Evolutionary conservation across 2,113 vertebrate genomes (phyloP), one percentile per base, ranked within the genome.

Genomic region (Anoplopoma fimbria): DNA sequence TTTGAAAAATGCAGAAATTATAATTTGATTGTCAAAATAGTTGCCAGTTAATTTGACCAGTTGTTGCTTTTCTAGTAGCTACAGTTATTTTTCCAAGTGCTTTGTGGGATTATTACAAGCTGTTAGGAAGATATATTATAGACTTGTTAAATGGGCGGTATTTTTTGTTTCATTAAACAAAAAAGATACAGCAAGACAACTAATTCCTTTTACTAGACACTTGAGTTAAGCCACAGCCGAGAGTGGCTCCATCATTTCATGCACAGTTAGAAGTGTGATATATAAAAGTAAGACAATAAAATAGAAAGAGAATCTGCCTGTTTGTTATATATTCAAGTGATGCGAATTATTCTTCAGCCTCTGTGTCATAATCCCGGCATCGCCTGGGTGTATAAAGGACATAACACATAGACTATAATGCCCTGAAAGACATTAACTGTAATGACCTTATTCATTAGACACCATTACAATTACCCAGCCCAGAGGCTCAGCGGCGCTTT

Each of bases 401-500:
- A 49, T 91, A 89, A 91, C 83, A 90, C 90, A 93, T 88, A 88
- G 76, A 78, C 78, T 72, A 57, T 82, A 78, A 90, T 86, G 85
- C 75, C 83, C 86, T 38, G 77, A 87, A 91, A 93, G 85, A 91
- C 93, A 92, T 93, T 93, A 94, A 92, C 89, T 87, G 83, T 93
- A 93, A 94, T 91, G 86, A 91, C 89, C 87, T 88, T 90, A 90
- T 91, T 93, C 89, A 94, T 94, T 93, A 90, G 87, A 91, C 86
- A 88, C 87, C 82, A 91, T 92, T 91, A 83, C 87, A 92, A 90
- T 94, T 91, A 92, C 79, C 69, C 61, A 85, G 84, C 77, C 85
- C 45, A 76, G 79, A 81, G 88, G 86, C 86, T 81, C 81, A 55
- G 61, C n/a, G 34, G 33, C 5, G 62, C 49, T 72, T 68, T 70